Evolutionary conservation across 2,797 vertebrate species (phyloP).

Genomic region (Micrastur ruficollis): DNA sequence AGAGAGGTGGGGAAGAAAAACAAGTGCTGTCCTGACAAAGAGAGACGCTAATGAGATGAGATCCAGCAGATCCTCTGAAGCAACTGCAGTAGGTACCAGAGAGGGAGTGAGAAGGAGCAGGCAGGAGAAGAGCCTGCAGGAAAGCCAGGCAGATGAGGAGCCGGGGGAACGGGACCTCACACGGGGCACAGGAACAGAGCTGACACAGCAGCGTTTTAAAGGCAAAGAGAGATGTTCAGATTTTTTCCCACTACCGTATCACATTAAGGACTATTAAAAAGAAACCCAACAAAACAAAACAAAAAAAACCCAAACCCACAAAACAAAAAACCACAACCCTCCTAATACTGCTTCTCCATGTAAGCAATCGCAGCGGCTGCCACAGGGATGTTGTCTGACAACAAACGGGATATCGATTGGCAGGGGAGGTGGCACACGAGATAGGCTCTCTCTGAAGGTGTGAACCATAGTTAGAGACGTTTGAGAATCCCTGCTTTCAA

Average conservation of each 20-base stretch:
- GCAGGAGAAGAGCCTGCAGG: neutral
- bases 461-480: neutral
- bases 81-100: neutral
- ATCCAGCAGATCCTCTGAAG: neutral
- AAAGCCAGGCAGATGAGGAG: neutral
- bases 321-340: neutral
- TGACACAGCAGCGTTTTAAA: neutral
- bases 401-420: neutral
- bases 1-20: neutral
- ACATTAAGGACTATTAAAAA: neutral
- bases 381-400: neutral
- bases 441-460: neutral
- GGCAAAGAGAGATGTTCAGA: neutral
- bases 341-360: neutral
- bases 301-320: neutral
- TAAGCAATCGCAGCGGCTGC: neutral
- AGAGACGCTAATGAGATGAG: neutral
- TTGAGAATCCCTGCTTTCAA: neutral
- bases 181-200: neutral
- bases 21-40: neutral
- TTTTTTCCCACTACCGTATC: neutral
- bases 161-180: neutral
- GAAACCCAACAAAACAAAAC: neutral
- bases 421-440: neutral
- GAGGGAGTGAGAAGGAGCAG: neutral